These are phyloP conservation scores for Xanthorhoe designata DNA, from an alignment of 2,888 invertebrate species.

Conservation along the genomic window DNA sequence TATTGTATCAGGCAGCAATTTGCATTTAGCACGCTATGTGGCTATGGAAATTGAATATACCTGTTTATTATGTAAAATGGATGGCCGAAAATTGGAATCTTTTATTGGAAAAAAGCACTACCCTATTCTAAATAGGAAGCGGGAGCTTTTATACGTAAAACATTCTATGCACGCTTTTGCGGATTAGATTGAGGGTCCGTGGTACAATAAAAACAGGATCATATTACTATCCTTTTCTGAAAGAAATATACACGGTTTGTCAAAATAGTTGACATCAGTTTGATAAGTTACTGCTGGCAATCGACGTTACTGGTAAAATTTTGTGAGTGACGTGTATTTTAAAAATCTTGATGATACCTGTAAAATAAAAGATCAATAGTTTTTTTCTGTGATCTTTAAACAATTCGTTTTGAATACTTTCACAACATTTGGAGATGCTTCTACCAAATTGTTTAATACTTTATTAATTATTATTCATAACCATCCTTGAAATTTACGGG, in stretches of 20 bases:
- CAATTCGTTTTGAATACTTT: too few species aligned
- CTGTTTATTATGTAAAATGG: constrained; percentile 48
- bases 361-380: too few species aligned
- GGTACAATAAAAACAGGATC: background rate
- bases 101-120: constrained; percentile 20
- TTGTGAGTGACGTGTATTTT: too few species aligned
- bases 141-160: background rate
- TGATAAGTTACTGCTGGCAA: too few species aligned
- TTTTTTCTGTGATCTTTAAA: too few species aligned
- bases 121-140: constrained; percentile 1
- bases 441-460: background rate
- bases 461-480: background rate
- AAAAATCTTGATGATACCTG: too few species aligned
- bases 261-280: background rate
- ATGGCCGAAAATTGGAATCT: constrained; percentile 40
- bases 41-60: constrained; percentile 50
- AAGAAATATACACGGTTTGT: too few species aligned
- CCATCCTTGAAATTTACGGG: background rate
- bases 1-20: constrained; percentile 55
- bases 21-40: constrained; percentile 49
- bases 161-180: constrained; percentile 10
- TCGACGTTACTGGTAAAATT: too few species aligned
- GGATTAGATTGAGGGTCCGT: background rate
- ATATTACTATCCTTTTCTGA: background rate
- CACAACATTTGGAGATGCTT: background rate